Percentiles rank a stretch among this genome's conserved stretches.
These are phyloP conservation scores for Graphium colonna DNA, from an alignment of 2,888 invertebrate genomes.

Conservation along the genomic window DNA sequence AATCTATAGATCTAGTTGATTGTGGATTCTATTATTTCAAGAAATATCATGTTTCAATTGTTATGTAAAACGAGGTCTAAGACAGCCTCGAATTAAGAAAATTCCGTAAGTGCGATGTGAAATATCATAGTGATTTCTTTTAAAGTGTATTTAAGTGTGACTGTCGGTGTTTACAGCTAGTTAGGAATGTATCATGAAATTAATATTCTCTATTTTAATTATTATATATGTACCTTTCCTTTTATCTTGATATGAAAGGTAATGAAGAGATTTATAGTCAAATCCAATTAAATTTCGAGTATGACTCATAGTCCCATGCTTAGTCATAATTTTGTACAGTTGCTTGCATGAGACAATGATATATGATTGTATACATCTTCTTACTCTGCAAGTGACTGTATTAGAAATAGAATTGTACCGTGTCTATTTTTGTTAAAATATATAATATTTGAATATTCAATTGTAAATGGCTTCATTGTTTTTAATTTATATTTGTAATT, in stretches of 20 bases:
- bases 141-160: conserved; percentile 4
- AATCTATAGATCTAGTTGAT: neutral
- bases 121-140: neutral
- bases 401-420: neutral
- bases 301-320: conserved; percentile 1
- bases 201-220: neutral
- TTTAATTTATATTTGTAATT: neutral
- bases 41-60: conserved; percentile 26
- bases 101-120: neutral
- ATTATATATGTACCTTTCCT: neutral
- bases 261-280: neutral
- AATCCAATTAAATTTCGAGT: conserved; percentile 4
- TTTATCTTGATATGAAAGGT: neutral
- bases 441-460: neutral
- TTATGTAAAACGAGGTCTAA: conserved; percentile 3
- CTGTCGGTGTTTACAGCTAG: conserved; percentile 5
- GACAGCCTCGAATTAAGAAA: conserved; percentile 21
- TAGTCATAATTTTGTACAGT: neutral
- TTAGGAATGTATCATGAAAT: neutral
- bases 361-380: neutral
- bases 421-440: neutral
- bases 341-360: neutral
- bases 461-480: neutral
- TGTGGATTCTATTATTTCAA: neutral
- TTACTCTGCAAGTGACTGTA: neutral